Evolutionary conservation across 2,113 vertebrate genomes (phyloP).

Genomic region (Heliornis fulica): DNA sequence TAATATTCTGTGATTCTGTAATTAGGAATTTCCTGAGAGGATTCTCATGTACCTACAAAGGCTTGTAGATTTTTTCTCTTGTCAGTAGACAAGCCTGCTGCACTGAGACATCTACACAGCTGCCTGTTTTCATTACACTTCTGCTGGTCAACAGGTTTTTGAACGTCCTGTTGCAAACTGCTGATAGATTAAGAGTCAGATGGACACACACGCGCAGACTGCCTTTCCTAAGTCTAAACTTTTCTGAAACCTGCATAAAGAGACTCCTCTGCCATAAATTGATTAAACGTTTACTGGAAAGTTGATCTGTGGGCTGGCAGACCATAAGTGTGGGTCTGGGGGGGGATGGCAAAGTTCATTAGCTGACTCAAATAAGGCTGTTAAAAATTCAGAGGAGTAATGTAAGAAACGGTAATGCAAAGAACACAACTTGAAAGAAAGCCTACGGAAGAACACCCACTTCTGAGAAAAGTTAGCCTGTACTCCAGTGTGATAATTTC

Average conservation of each 20-base stretch:
- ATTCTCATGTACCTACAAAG: background rate
- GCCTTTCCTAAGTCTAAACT: background rate
- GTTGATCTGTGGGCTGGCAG: background rate
- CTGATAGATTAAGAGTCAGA: background rate
- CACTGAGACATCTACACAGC: background rate
- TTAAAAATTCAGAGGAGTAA: constrained; percentile 6
- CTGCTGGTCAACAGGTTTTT: background rate
- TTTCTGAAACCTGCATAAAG: background rate
- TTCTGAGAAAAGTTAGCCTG: background rate
- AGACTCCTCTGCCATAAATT: background rate
- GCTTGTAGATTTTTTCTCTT: background rate
- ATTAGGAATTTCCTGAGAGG: background rate
- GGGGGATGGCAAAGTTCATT: background rate
- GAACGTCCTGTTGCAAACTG: background rate
- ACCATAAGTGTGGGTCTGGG: background rate
- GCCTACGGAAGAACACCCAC: background rate
- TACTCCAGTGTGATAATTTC: background rate
- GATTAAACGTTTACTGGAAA: constrained; percentile 5
- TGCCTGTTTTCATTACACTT: background rate
- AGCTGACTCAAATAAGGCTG: background rate
- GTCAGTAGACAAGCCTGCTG: background rate
- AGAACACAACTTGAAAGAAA: background rate
- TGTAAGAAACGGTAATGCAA: background rate
- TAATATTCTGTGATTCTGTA: no score
- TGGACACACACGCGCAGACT: background rate